Base-by-base conservation (phyloP, 2,888 invertebrate species). In the Andrena dorsata region DNA sequence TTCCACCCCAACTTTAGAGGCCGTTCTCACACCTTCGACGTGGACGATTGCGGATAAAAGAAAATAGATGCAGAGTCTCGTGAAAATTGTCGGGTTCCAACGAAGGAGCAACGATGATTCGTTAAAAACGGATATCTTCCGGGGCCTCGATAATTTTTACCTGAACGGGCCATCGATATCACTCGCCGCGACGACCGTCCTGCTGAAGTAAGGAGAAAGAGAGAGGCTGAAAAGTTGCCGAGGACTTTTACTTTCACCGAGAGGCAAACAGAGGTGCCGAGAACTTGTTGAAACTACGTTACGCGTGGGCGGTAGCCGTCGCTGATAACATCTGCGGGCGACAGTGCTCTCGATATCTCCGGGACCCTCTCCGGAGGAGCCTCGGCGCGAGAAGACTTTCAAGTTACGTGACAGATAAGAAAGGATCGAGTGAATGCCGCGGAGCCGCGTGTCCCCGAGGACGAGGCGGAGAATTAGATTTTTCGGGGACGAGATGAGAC, bases 391-490 rank as follows among this genome's bases (percentile, higher is more conserved):
- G 56, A 74, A 74, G 74, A 63, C 74, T 73, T 66, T 41, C 41
- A 66, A 73, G 65, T n/a, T n/a, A 61, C 66, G 35, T 13, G 58
- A 63, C 63, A 10, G 74, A 80, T 80, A 71, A 80, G 69, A 68
- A 75, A 69, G 61, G 30, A n/a, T 26, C 20, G 30, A 49, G 35
- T 5, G 66, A 75, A 68, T 41, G 69, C 65, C 13, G 68, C 63
- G 41, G 63, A 73, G 26, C 26, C 28, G 8, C 32, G 32, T 32
- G 32, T 32, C 32, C 32, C 32, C 32, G 68, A 69, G 47, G 63
- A 75, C 56, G 64, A 58, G 68, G 56, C 56, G 69, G 49, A 70
- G 76, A 70, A 76, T 79, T 79, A 69, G 35, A 69, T 79, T 79
- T 79, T 75, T 77, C 70, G 63, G 47, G n/a, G 49, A 56, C 20